Evolutionary conservation across 2,797 vertebrate genomes (phyloP).

Genomic region (Choloepus didactylus): DNA sequence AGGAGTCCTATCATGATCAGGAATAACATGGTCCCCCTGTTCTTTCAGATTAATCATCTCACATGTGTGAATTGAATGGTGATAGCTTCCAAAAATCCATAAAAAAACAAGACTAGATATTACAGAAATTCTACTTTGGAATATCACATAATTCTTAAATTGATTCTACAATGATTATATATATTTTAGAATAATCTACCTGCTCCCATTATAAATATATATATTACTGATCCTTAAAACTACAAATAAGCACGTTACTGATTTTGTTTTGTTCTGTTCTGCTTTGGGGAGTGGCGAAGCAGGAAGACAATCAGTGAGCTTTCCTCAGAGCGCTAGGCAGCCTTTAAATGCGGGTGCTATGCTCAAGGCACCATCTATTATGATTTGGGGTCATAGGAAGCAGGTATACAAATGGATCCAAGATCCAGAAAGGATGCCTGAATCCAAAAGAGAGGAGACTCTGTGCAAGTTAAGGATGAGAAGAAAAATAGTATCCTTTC

Average conservation of each 20-base stretch:
- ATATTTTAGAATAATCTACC: slow-evolving; percentile 5
- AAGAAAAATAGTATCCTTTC: not conserved
- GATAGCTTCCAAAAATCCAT: not conserved
- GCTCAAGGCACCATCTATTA: not conserved
- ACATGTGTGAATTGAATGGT: slow-evolving; percentile 42
- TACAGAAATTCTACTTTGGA: slow-evolving; percentile 33
- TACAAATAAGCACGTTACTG: slow-evolving; percentile 38
- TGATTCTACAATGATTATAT: slow-evolving; percentile 20
- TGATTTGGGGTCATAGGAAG: not conserved
- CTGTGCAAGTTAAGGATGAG: slow-evolving; percentile 22
- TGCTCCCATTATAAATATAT: slow-evolving; percentile 14
- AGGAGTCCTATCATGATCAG: not conserved
- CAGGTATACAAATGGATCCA: too few species aligned
- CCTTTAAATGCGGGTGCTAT: not conserved
- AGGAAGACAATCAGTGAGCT: not conserved
- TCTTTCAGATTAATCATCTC: slow-evolving; percentile 44
- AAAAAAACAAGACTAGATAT: not conserved
- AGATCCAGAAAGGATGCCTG: too few species aligned
- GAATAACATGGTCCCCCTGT: slow-evolving; percentile 15
- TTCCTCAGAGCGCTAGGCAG: not conserved
- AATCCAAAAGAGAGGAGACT: too few species aligned
- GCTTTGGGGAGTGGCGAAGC: not conserved
- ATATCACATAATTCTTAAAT: slow-evolving; percentile 32
- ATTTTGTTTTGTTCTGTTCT: slow-evolving; percentile 26
- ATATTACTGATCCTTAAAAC: slow-evolving; percentile 24